Evolutionary conservation across 1,140 invertebrate genomes (phyloP).

Genomic region (Drosophila hydei): DNA sequence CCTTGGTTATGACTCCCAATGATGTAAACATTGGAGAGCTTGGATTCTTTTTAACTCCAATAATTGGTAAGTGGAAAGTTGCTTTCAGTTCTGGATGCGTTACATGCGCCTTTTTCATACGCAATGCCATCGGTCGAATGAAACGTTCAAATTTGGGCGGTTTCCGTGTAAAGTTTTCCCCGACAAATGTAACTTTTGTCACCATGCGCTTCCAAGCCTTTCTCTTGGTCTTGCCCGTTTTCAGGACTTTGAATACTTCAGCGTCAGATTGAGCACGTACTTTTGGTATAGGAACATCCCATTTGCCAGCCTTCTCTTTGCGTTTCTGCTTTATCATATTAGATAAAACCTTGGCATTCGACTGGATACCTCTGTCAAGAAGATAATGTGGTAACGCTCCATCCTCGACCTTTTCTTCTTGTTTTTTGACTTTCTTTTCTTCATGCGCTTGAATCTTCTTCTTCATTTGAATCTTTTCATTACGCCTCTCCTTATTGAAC

Average conservation of each 20-base stretch:
- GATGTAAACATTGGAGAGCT: conserved; percentile 98
- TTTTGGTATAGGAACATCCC: conserved; percentile 99
- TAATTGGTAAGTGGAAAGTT: conserved; percentile 99
- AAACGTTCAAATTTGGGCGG: conserved; percentile 99
- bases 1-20: conserved; percentile 99
- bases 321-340: conserved; percentile 99
- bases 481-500: conserved; percentile 97
- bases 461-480: conserved; percentile 99
- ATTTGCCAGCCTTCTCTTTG: conserved; percentile 99
- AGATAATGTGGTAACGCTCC: conserved; percentile 98
- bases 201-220: conserved; percentile 99
- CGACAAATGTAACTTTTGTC: conserved; percentile 99
- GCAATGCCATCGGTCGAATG: conserved; percentile 98
- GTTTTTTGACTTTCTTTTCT: conserved; percentile 94
- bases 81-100: conserved; percentile 99
- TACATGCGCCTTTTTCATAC: conserved; percentile 98
- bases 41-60: conserved; percentile 99
- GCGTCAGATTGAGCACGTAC: conserved; percentile 98
- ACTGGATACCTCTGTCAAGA: conserved; percentile 97
- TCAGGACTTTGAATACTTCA: conserved; percentile 98
- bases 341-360: conserved; percentile 96
- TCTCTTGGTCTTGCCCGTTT: conserved; percentile 96
- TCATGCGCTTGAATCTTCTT: conserved; percentile 98
- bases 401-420: conserved; percentile 92
- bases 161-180: conserved; percentile 99